Percentiles rank a stretch among this genome's conserved stretches.
Evolutionary conservation across 37 sponge, comb jelly and placozoan species (phyloP).

Genomic region (Crambe crambe): DNA sequence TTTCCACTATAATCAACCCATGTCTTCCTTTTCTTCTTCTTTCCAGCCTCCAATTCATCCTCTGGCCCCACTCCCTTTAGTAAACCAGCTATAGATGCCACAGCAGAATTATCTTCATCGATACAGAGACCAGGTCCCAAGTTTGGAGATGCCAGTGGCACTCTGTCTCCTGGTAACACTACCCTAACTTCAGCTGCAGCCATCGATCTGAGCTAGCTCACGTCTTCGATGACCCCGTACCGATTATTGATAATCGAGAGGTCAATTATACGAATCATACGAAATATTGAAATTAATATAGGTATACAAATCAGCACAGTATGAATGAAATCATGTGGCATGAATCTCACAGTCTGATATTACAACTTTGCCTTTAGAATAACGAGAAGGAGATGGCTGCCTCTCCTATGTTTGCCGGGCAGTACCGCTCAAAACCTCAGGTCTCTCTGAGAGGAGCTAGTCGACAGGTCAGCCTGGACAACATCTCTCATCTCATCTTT

Average conservation of each 20-base stretch:
- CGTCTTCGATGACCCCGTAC: neutral
- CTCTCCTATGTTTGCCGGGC: constrained; percentile 75
- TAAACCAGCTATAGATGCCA: neutral
- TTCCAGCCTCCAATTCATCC: neutral
- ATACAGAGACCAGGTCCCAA: constrained; percentile 14
- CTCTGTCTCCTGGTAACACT: constrained; percentile 16
- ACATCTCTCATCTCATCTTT: no score
- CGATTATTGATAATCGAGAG: no score
- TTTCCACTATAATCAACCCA: constrained; percentile 29
- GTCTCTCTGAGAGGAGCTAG: constrained; percentile 83
- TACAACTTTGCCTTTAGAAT: no score
- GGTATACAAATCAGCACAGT: no score
- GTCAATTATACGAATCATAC: no score
- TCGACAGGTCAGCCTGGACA: constrained; percentile 49
- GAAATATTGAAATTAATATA: no score
- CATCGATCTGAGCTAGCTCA: neutral
- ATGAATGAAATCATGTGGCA: no score
- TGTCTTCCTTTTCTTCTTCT: neutral
- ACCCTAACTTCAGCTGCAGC: neutral
- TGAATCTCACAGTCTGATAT: no score
- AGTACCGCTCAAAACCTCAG: constrained; percentile 65
- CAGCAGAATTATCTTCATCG: neutral
- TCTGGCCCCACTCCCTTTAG: neutral
- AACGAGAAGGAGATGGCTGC: constrained; percentile 3
- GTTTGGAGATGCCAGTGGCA: neutral